Base-by-base conservation (phyloP, 2,888 invertebrate species). In the Endotricha flammealis region DNA sequence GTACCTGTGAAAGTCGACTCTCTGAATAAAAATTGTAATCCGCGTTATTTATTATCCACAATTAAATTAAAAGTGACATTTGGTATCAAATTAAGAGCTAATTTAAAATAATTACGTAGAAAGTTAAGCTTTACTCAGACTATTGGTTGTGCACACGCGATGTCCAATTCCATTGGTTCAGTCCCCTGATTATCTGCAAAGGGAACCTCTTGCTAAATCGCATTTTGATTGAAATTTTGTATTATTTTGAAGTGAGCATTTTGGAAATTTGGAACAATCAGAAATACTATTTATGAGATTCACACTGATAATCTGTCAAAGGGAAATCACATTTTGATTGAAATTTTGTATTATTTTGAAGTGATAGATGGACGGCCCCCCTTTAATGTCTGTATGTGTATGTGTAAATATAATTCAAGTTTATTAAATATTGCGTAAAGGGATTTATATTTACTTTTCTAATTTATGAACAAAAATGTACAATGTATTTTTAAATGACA, bases 131-230 rank as follows among this genome's bases (percentile, higher is more conserved):
- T 61, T 60, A 65, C 64, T 69, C 65, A 62, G 69, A 64, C 65
- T 64, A 68, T 71, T 68, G 64, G 60, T 46, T 53, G 37, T 36
- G 30, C 36, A 55, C 75, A 76, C 74, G 75, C 74, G 65, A 76
- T 61, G 64, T 66, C 68, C 57, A 49, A 44, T 48, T 57, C 44
- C 39, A 46, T 63, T 59, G 51, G 7, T 27, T 12, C 27, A 27
- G 12, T 27, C 11, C 12, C 27, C 12, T 10, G 11, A n/a, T 10
- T 25, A 25, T 12, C 12, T 11, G 3, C 5, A 4, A 27, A 27
- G 4, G 7, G 10, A 11, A 6, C n/a, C n/a, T 5, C 27, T 27
- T 27, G 27, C 7, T 7, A 12, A 27, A 27, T 27, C 2, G 7
- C 9, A 20, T 4, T 20, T 20, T 20, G n/a, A 20, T 20, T 20